phyloP scores from a whole-genome alignment of 2,797 vertebrate species.

The Periparus ater region DNA sequence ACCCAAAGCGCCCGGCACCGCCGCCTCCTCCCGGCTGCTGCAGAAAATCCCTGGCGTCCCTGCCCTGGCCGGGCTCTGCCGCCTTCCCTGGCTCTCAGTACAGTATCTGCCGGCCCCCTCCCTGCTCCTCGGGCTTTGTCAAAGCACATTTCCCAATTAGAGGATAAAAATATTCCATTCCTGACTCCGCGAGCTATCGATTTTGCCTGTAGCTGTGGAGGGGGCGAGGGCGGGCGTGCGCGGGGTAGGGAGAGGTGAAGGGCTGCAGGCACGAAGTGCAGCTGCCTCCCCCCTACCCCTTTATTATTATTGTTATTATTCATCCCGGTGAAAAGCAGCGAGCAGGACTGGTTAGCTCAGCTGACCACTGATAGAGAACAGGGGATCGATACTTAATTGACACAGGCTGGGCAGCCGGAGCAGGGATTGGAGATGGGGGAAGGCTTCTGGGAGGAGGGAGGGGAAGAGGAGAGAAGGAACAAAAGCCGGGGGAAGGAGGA shows the following conservation, averaged over 20 bases:
- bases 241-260: constrained; percentile 56
- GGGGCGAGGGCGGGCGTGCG: constrained; percentile 70
- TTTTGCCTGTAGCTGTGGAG: constrained; percentile 87
- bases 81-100: not conserved
- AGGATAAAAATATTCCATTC: constrained; percentile 90
- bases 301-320: constrained; percentile 56
- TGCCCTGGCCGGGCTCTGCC: not conserved
- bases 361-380: constrained; percentile 64
- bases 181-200: constrained; percentile 83
- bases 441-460: constrained; percentile 54
- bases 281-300: constrained; percentile 7
- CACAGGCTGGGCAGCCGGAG: constrained; percentile 56
- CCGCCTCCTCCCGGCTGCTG: not conserved
- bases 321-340: constrained; percentile 13
- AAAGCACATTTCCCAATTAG: constrained; percentile 83
- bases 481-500: constrained; percentile 67
- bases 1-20: fast-evolving
- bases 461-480: constrained; percentile 53
- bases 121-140: constrained; percentile 79
- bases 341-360: constrained; percentile 50
- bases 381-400: constrained; percentile 69
- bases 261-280: constrained; percentile 46
- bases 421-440: constrained; percentile 65
- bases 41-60: not conserved
- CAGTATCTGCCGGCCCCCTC: constrained; percentile 44